Base-by-base conservation (phyloP, 2,888 invertebrate species). In the Xestia ashworthii region DNA sequence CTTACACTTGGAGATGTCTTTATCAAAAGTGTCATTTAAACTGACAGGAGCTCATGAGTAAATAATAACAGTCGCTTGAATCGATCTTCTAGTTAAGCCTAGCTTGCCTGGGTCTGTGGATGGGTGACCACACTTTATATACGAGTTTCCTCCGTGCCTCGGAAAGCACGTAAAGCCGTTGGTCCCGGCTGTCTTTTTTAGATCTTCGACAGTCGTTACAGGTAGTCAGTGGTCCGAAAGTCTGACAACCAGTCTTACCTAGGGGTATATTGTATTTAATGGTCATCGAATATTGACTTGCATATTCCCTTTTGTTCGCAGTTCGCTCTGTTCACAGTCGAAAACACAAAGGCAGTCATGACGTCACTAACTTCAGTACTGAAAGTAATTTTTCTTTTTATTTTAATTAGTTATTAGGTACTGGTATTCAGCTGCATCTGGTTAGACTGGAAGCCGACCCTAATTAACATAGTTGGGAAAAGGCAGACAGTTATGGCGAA, bases 261-360 rank as follows among this genome's bases (percentile, higher is more conserved):
- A 19, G 50, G 50, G 50, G 19, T 14, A 48, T 48, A 19, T 6
- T 50, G 8, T 50, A 19, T n/a, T 0, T n/a, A n/a, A n/a, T 55
- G n/a, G 11, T 58, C n/a, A 25, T 58, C 11, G 12, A n/a, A 55
- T 55, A 55, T 14, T 79, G 74, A 79, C 25, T 68, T 58, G 44
- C 74, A 68, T 65, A 64, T 80, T 50, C 80, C 74, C 67, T 60
- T 22, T 80, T 80, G 74, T 74, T 80, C 38, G 41, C 79, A 80
- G 79, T 68, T 68, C 68, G 75, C 74, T 16, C 74, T 65, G 68
- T 68, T 16, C 75, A 80, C 44, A 38, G 44, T 3, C 66, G 38
- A 55, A 80, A 62, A 8, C 67, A 55, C 62, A 80, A 80, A 38
- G 62, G 38, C 8, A 60, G 64, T 32, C 79, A 64, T 12, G 74